Conservation (phyloP, 2,888 invertebrate species). For the Cataglyphis altisquamis region DNA sequence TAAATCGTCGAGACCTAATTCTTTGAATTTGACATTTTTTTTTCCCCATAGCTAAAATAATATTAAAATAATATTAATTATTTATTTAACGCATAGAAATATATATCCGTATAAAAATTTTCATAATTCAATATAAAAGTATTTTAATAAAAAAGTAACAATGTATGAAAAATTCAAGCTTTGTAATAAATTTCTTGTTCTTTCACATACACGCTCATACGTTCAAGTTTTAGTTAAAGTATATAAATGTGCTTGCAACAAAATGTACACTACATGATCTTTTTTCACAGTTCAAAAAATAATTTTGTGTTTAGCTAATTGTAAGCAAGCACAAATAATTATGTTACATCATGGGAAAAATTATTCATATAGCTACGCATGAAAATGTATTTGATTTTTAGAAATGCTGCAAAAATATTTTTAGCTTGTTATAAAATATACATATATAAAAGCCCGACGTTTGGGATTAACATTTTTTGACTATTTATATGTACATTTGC, state of each 20-base stretch:
- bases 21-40: slow-evolving; percentile 1
- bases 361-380: neutral
- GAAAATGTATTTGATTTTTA: neutral
- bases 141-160: neutral
- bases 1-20: slow-evolving; percentile 14
- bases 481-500: neutral
- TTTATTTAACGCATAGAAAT: neutral
- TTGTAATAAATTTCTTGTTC: neutral
- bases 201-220: neutral
- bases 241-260: neutral
- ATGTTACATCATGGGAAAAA: neutral
- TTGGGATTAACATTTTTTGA: neutral
- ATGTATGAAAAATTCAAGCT: neutral
- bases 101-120: neutral
- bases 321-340: neutral
- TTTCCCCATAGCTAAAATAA: neutral
- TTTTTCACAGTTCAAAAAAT: neutral
- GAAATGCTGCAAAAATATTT: neutral
- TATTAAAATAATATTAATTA: neutral
- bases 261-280: neutral
- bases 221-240: neutral
- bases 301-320: slow-evolving; percentile 3
- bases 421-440: neutral
- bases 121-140: neutral
- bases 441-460: neutral